These are phyloP conservation scores for Nematopogon swammerdamellus DNA, from an alignment of 2,888 invertebrate species.

Conservation along the genomic window DNA sequence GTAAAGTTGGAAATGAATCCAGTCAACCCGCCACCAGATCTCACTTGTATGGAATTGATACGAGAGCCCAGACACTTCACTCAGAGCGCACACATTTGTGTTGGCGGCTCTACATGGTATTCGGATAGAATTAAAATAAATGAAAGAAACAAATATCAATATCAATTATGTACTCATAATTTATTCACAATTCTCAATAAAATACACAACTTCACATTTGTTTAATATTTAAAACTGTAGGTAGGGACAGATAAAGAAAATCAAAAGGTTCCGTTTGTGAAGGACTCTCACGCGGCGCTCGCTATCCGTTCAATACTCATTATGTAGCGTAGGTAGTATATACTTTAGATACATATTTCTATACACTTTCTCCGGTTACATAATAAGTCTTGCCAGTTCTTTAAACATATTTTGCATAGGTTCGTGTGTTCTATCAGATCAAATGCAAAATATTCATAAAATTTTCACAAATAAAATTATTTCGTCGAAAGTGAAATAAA, in stretches of 20 bases:
- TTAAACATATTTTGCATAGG: neutral
- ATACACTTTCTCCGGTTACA: neutral
- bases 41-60: too few species aligned
- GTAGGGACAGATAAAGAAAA: constrained; percentile 16
- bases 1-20: too few species aligned
- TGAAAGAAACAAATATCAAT: constrained; percentile 29
- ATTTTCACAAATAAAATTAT: too few species aligned
- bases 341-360: neutral
- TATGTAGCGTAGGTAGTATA: neutral
- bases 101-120: too few species aligned
- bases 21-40: too few species aligned
- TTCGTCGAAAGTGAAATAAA: too few species aligned
- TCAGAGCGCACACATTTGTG: too few species aligned
- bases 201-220: constrained; percentile 56
- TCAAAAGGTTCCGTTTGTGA: neutral
- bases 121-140: too few species aligned
- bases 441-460: too few species aligned
- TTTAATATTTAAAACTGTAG: constrained; percentile 53
- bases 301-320: neutral
- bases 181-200: constrained; percentile 58
- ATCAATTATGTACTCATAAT: constrained; percentile 40
- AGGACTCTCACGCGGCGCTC: neutral
- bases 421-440: too few species aligned
- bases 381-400: neutral
- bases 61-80: too few species aligned